A percentile compares a stretch with the other conserved stretches of the same genome.
phyloP scores from a whole-genome alignment of 1,140 invertebrate species.

The Drosophila chauvacae region DNA sequence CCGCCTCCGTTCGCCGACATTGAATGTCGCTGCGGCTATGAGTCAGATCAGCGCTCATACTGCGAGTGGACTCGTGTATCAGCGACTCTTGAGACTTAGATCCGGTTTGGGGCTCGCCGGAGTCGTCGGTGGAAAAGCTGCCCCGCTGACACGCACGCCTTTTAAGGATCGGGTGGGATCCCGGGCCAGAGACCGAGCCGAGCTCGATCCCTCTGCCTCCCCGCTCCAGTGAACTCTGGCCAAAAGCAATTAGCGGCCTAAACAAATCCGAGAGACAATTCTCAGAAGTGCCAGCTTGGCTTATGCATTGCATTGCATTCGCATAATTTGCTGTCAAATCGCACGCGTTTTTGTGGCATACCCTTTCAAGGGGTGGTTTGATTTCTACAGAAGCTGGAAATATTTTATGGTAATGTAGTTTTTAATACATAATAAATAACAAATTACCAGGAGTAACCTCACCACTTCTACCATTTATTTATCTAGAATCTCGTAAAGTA shows the following conservation, averaged over 20 bases:
- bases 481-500: background rate
- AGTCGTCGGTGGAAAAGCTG: constrained; percentile 40
- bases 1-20: constrained; percentile 48
- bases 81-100: constrained; percentile 41
- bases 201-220: constrained; percentile 10
- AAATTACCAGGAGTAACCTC: too few relatives aligned
- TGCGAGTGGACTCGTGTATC: constrained; percentile 4
- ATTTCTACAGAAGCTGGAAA: background rate
- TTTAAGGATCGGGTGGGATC: constrained; percentile 39
- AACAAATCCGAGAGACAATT: constrained; percentile 55
- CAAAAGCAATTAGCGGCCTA: constrained; percentile 49
- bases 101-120: constrained; percentile 48
- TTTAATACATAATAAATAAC: too few relatives aligned
- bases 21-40: constrained; percentile 37
- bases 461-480: too few relatives aligned
- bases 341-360: constrained; percentile 32
- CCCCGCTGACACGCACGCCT: constrained; percentile 46
- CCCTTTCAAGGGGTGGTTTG: constrained; percentile 1
- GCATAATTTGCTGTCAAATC: constrained; percentile 54
- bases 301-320: constrained; percentile 38
- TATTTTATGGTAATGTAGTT: background rate
- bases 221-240: constrained; percentile 38
- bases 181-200: background rate
- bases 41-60: constrained; percentile 33
- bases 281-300: constrained; percentile 27